A percentile compares a stretch with the other conserved stretches of the same genome.
These are phyloP conservation scores for Sisor rabdophorus DNA, from an alignment of 2,113 vertebrate species.

Conservation along the genomic window DNA sequence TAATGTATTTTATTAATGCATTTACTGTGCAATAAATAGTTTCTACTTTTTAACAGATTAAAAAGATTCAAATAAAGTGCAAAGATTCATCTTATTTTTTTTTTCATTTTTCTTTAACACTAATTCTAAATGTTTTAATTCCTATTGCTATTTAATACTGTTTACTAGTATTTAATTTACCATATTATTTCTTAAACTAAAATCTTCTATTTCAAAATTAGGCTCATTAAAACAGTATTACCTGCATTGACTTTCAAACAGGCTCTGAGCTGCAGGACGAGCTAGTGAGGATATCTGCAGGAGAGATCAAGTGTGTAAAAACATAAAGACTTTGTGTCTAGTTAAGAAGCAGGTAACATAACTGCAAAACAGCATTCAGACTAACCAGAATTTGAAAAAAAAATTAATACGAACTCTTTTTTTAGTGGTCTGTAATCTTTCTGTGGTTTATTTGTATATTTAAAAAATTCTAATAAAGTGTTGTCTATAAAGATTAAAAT, in stretches of 20 bases:
- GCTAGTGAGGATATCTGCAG: background rate
- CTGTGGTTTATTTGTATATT: background rate
- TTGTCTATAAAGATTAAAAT: background rate
- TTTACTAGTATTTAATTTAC: background rate
- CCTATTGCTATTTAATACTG: background rate
- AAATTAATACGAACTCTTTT: background rate
- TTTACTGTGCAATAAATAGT: background rate
- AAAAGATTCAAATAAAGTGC: background rate
- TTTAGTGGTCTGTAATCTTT: background rate
- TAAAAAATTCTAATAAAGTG: background rate
- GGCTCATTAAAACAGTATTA: background rate
- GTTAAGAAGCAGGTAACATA: conserved; percentile 6
- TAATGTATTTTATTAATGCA: background rate
- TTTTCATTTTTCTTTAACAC: background rate
- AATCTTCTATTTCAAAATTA: background rate
- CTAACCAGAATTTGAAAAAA: background rate
- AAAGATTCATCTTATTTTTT: background rate
- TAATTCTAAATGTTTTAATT: background rate
- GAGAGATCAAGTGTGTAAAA: conserved; percentile 10
- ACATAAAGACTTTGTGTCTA: background rate
- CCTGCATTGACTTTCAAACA: background rate
- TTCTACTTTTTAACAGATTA: background rate
- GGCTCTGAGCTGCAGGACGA: background rate
- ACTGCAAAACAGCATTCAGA: background rate
- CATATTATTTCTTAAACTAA: background rate